Evolutionary conservation across 1,140 invertebrate species (phyloP).

Genomic region (Cecropterus lyciades): DNA sequence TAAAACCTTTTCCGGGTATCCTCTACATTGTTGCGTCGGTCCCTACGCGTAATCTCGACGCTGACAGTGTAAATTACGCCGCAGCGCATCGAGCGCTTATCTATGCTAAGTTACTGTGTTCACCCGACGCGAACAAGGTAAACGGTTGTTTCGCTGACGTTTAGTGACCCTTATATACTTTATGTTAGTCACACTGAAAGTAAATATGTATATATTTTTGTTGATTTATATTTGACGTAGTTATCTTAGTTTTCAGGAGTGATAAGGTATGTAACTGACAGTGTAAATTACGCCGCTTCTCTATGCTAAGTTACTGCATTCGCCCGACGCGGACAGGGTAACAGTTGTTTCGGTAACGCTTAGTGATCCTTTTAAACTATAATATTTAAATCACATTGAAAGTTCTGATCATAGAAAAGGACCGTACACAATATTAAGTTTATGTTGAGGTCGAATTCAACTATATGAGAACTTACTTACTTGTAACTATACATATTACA

Average conservation of each 20-base stretch:
- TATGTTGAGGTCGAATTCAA: too few species aligned
- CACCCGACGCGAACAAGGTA: conserved; percentile 46
- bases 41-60: conserved; percentile 51
- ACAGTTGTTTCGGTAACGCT: conserved; percentile 3
- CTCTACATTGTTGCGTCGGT: background rate
- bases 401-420: background rate
- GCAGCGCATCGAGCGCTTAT: conserved; percentile 60
- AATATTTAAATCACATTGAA: background rate
- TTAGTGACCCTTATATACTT: background rate
- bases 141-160: conserved; percentile 5
- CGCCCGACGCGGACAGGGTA: conserved; percentile 46
- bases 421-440: too few species aligned
- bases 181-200: background rate
- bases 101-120: conserved; percentile 69
- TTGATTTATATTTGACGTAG: too few species aligned
- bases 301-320: conserved; percentile 69
- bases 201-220: too few species aligned
- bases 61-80: conserved; percentile 55
- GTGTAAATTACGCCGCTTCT: conserved; percentile 68
- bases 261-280: too few species aligned
- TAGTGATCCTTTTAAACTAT: background rate
- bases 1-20: background rate
- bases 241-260: too few species aligned
- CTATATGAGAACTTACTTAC: too few species aligned
- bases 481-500: too few species aligned